A percentile compares a stretch with the other conserved stretches of the same genome.
Evolutionary conservation across 2,888 invertebrate genomes (phyloP).

Genomic region (Athalia circularis): DNA sequence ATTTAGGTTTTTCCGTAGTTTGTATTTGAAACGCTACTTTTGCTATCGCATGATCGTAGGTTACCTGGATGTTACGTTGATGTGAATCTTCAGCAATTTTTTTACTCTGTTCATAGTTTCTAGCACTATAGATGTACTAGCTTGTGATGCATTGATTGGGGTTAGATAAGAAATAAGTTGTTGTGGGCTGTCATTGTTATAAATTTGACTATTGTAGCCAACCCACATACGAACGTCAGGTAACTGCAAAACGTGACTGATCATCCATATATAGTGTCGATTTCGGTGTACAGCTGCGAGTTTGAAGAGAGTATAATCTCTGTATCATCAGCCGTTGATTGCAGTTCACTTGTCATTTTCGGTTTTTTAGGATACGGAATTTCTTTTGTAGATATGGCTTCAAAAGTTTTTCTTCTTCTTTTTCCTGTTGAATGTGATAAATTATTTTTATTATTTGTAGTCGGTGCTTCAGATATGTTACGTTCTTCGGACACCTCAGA

Average conservation of each 20-base stretch:
- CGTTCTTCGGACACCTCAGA: too few species aligned
- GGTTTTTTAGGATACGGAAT: too few species aligned
- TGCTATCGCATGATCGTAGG: background rate
- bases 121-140: background rate
- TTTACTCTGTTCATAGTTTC: conserved; percentile 9
- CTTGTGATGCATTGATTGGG: conserved; percentile 3
- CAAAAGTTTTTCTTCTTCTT: too few species aligned
- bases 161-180: conserved; percentile 43
- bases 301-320: too few species aligned
- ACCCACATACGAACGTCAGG: conserved; percentile 50
- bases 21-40: background rate
- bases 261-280: conserved; percentile 48
- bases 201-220: conserved; percentile 49
- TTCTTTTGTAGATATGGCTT: too few species aligned
- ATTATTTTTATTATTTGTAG: too few species aligned
- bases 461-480: too few species aligned
- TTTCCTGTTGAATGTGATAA: too few species aligned
- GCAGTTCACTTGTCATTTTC: too few species aligned
- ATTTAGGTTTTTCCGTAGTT: background rate
- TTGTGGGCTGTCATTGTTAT: conserved; percentile 31
- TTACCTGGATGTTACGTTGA: background rate
- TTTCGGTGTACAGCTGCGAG: conserved; percentile 25
- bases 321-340: too few species aligned
- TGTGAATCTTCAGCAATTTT: background rate
- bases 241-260: conserved; percentile 46